phyloP scores from a whole-genome alignment of 2,797 vertebrate genomes.

The Brotula barbata region DNA sequence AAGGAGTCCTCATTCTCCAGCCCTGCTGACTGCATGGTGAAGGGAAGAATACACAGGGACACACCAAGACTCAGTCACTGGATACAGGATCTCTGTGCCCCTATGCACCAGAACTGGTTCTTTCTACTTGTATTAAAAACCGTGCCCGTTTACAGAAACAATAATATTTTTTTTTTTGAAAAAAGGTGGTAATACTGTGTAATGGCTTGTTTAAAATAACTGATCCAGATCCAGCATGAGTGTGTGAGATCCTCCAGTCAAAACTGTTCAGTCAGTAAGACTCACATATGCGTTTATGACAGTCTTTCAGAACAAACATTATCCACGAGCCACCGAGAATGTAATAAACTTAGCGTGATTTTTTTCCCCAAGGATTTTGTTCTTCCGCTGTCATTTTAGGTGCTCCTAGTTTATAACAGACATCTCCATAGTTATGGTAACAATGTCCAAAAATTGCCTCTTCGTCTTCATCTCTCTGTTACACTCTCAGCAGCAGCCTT shows the following conservation, averaged over 20 bases:
- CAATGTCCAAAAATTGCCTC: slow-evolving; percentile 13
- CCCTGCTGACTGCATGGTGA: slow-evolving; percentile 78
- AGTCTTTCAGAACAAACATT: neutral
- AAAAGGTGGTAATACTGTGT: slow-evolving; percentile 6
- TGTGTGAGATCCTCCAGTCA: slow-evolving; percentile 1
- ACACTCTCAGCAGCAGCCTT: slow-evolving; percentile 7
- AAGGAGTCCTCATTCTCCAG: slow-evolving; percentile 83
- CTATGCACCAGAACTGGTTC: slow-evolving; percentile 49
- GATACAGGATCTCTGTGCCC: slow-evolving; percentile 31
- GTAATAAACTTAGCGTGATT: neutral
- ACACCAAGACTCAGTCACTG: slow-evolving; percentile 25
- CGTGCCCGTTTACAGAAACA: slow-evolving; percentile 52
- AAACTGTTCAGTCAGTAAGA: neutral
- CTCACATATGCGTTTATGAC: too few relatives aligned
- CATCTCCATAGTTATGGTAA: neutral
- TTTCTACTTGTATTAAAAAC: slow-evolving; percentile 58
- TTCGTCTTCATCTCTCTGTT: slow-evolving; percentile 30
- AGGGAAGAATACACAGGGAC: slow-evolving; percentile 20
- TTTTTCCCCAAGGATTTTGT: neutral
- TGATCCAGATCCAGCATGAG: slow-evolving; percentile 9
- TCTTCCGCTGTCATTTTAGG: slow-evolving; percentile 6
- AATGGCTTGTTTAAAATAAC: neutral
- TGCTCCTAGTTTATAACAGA: neutral
- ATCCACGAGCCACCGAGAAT: neutral
- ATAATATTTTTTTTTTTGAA: slow-evolving; percentile 32